Percentiles rank a stretch among this genome's conserved stretches.
These are phyloP conservation scores for Sogatella furcifera DNA, from an alignment of 1,140 invertebrate species.

Conservation along the genomic window DNA sequence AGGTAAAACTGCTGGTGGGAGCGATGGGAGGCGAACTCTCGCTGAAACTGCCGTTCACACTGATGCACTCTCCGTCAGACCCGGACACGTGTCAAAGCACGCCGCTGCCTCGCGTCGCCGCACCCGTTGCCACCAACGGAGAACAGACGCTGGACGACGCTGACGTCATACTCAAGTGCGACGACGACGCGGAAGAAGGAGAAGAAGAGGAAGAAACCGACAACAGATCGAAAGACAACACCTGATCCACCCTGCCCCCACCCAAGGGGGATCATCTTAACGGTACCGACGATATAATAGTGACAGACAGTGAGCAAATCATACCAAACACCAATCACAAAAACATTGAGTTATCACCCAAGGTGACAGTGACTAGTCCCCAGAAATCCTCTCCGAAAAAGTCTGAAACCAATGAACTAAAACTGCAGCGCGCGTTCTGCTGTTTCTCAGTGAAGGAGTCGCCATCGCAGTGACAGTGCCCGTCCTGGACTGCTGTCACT, in stretches of 20 bases:
- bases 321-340: slow-evolving; percentile 15
- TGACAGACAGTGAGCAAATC: slow-evolving; percentile 25
- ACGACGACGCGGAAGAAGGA: slow-evolving; percentile 26
- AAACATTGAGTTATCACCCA: not conserved
- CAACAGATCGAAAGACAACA: not conserved
- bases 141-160: slow-evolving; percentile 18
- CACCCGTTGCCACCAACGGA: not conserved
- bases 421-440: slow-evolving; percentile 19
- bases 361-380: not conserved
- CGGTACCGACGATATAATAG: slow-evolving; percentile 22
- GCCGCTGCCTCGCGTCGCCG: slow-evolving; percentile 19
- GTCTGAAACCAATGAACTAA: slow-evolving; percentile 2
- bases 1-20: slow-evolving; percentile 63
- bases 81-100: slow-evolving; percentile 24
- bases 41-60: slow-evolving; percentile 66
- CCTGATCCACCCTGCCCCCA: not conserved
- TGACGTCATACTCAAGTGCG: slow-evolving; percentile 31
- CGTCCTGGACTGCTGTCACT: not conserved
- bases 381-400: not conserved
- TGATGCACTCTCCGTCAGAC: slow-evolving; percentile 46
- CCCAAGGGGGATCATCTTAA: slow-evolving; percentile 16
- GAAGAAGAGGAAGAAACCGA: slow-evolving; percentile 10
- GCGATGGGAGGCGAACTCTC: slow-evolving; percentile 68
- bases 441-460: slow-evolving; percentile 16
- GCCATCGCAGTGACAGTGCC: slow-evolving; percentile 7